Evolutionary conservation across 2,113 vertebrate genomes (phyloP).

Genomic region (Megaleporinus macrocephalus): DNA sequence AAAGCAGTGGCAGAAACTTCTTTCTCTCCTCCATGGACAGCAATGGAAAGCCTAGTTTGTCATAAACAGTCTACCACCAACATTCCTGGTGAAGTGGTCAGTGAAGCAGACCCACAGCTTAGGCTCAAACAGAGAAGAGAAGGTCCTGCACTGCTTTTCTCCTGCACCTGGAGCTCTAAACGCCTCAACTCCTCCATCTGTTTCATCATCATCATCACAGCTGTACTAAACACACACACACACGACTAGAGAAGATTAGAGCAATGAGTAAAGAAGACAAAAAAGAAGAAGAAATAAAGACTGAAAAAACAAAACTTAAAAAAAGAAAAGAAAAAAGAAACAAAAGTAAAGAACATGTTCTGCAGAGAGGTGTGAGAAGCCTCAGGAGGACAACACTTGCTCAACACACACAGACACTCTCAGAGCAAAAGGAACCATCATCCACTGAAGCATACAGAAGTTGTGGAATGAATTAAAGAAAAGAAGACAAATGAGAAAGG

Average conservation of each 20-base stretch:
- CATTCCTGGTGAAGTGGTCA: background rate
- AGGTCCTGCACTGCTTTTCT: background rate
- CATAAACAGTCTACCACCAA: too few species aligned
- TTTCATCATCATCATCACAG: background rate
- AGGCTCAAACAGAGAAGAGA: background rate
- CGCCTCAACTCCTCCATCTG: background rate
- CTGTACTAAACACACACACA: background rate
- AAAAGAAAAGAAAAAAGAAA: background rate
- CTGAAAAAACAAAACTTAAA: background rate
- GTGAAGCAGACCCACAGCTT: background rate
- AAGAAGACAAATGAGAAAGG: background rate
- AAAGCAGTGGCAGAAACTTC: background rate
- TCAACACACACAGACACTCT: background rate
- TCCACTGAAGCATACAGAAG: background rate
- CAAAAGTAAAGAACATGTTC: background rate
- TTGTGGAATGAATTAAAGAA: background rate
- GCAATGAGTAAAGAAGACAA: background rate
- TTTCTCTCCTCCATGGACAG: background rate
- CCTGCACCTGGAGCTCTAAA: background rate
- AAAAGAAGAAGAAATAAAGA: background rate
- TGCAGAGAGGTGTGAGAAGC: background rate
- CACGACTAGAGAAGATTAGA: background rate
- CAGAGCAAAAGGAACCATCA: conserved; percentile 18
- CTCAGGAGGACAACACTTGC: background rate
- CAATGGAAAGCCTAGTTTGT: too few species aligned